Evolutionary conservation across 2,113 vertebrate genomes (phyloP), one percentile per base, ranked within the genome.

Genomic region (Phrynocephalus versicolor): DNA sequence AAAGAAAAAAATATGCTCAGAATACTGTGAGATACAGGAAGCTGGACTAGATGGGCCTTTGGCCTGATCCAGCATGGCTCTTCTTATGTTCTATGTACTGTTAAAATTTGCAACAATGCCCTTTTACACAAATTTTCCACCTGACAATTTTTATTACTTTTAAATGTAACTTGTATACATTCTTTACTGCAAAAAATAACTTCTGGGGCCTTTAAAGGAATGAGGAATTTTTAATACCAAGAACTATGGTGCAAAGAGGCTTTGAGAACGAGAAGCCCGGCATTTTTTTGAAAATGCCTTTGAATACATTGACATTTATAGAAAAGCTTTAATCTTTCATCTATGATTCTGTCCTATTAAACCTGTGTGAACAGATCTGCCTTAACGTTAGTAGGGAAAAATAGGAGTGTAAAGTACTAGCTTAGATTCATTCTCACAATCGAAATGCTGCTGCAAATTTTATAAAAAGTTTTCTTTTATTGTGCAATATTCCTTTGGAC

Each of bases 401-500:
- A 85, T 89, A 87, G 89, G 18, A 12, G 12, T 83, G 10, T 82
- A 88, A 92, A 90, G 86, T 41, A 70, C 82, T 58, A 92, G 57
- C 80, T 85, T 86, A 88, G 83, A 84, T 19, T 82, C 85, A 89
- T 78, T 83, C 18, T 10, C 82, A 82, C 82, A 87, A 81, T 77
- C 85, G 82, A 91, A 91, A 93, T 71, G 89, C 58, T 79, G 88
- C 2, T 21, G 45, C 70, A 65, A 85, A 57, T 60, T 89, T 67
- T 16, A 84, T 92, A 51, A 6, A 79, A 14, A 6, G n/a, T 85
- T 27, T 74, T 74, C 69, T 81, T 55, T 71, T 82, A 87, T 94
- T 95, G 91, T 92, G 93, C 93, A 93, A 94, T 92, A 76, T 92
- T 94, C 91, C 76, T 92, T 92, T 93, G 81, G 89, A 81, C 69